phyloP scores from a whole-genome alignment of 2,113 vertebrate genomes.

The Pseudolaguvia tuberculata region DNA sequence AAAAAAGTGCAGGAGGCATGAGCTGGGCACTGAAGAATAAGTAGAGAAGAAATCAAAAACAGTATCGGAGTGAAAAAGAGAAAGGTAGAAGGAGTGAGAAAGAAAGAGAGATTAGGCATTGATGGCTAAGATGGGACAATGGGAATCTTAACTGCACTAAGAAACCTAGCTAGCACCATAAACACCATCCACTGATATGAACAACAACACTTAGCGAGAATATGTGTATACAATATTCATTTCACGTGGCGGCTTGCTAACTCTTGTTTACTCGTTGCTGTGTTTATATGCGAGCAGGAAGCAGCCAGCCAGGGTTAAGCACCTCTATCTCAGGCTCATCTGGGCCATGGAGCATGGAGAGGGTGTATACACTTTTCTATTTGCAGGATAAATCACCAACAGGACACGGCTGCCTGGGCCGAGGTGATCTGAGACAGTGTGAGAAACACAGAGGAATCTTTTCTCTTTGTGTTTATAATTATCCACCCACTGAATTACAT shows the following conservation, averaged over 20 bases:
- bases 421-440: slow-evolving; percentile 24
- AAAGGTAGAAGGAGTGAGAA: slow-evolving; percentile 42
- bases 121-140: slow-evolving; percentile 68
- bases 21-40: slow-evolving; percentile 42
- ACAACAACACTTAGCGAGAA: slow-evolving; percentile 73
- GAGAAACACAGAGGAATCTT: slow-evolving; percentile 22
- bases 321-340: slow-evolving; percentile 44
- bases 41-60: slow-evolving; percentile 47
- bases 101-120: slow-evolving; percentile 60
- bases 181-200: slow-evolving; percentile 72
- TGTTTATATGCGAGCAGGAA: slow-evolving; percentile 49
- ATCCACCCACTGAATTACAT: slow-evolving; percentile 36
- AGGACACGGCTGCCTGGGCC: slow-evolving; percentile 41
- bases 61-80: slow-evolving; percentile 29
- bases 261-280: slow-evolving; percentile 64
- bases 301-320: slow-evolving; percentile 59
- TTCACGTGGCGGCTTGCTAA: slow-evolving; percentile 63
- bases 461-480: slow-evolving; percentile 27
- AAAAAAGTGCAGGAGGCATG: slow-evolving; percentile 57
- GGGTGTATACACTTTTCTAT: slow-evolving; percentile 34
- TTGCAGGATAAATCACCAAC: slow-evolving; percentile 49
- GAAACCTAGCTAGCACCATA: slow-evolving; percentile 70
- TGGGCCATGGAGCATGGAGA: slow-evolving; percentile 33
- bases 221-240: slow-evolving; percentile 75
- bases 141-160: slow-evolving; percentile 72